Evolutionary conservation across 2,113 vertebrate genomes (phyloP), one percentile per base, ranked within the genome.

Genomic region (Sprattus sprattus): DNA sequence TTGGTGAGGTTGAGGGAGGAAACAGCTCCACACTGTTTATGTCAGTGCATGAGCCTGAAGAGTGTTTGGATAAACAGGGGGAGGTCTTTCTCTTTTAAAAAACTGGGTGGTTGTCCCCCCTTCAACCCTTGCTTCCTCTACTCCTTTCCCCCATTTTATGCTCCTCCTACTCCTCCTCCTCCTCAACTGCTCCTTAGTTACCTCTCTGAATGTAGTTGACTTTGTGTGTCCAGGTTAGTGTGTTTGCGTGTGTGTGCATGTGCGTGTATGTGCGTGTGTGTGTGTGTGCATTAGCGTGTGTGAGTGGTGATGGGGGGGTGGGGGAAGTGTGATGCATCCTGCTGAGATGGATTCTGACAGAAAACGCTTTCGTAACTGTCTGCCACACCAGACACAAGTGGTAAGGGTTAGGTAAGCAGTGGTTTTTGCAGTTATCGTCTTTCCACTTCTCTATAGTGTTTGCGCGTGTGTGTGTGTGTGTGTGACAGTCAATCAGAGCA

Each of bases 211-310:
- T 18, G 80, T 71, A 11, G 8, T 9, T 9, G 16, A n/a, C 45
- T 83, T 11, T 49, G 10, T 46, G 9, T 84, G 28, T 64, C 78
- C 46, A n/a, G 44, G 81, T 88, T 39, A 18, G 8, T 82, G 44
- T 28, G 22, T 78, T 60, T 84, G 54, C 18, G 22, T 20, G 50
- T 49, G 39, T 54, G 50, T 57, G 25, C 13, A 16, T 64, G 20
- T 64, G 57, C n/a, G 57, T 64, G 57, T 64, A 20, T 64, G 57
- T 64, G 57, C n/a, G 57, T 64, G 57, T 64, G 57, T 64, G 57
- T n/a, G 20, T 64, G 57, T 64, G 57, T 64, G 60, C n/a, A 13
- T 57, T 20, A n/a, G 57, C n/a, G 57, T 64, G 57, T 64, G 57
- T 67, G 60, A 25, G 22, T 64, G 8, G 60, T 13, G 39, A 32